A percentile compares a stretch with the other conserved stretches of the same genome.
Evolutionary conservation across 2,888 invertebrate genomes (phyloP).

Genomic region (Clistopyga incitator): DNA sequence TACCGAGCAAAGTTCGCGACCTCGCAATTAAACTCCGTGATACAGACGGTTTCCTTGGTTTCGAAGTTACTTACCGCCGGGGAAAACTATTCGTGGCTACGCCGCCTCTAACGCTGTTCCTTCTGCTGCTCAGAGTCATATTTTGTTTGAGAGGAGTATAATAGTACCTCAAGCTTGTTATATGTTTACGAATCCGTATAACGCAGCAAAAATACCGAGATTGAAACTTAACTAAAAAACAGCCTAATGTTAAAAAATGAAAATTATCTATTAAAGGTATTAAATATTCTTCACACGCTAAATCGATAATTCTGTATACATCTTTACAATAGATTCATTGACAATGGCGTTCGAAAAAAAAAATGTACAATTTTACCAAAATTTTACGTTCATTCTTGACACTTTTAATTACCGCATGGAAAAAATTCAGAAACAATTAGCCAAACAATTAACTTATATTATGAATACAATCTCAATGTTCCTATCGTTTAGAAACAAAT

Average conservation of each 20-base stretch:
- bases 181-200: slow-evolving; percentile 20
- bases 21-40: slow-evolving; percentile 71
- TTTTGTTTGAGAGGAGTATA: slow-evolving; percentile 28
- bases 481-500: no score
- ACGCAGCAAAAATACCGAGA: slow-evolving; percentile 11
- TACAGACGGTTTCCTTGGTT: slow-evolving; percentile 65
- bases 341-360: no score
- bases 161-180: slow-evolving; percentile 36
- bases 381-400: no score
- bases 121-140: slow-evolving; percentile 33
- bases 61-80: slow-evolving; percentile 61
- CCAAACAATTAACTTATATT: no score
- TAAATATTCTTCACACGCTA: no score
- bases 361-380: no score
- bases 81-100: slow-evolving; percentile 60
- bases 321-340: no score
- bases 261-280: background rate
- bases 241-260: background rate
- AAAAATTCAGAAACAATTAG: no score
- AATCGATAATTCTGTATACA: no score
- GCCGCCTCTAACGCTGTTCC: slow-evolving; percentile 10
- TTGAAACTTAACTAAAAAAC: slow-evolving; percentile 48
- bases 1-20: slow-evolving; percentile 69
- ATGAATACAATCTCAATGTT: no score
- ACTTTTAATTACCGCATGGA: no score